Conservation (phyloP, 2,888 invertebrate species). For the Xanthia icteritia region DNA sequence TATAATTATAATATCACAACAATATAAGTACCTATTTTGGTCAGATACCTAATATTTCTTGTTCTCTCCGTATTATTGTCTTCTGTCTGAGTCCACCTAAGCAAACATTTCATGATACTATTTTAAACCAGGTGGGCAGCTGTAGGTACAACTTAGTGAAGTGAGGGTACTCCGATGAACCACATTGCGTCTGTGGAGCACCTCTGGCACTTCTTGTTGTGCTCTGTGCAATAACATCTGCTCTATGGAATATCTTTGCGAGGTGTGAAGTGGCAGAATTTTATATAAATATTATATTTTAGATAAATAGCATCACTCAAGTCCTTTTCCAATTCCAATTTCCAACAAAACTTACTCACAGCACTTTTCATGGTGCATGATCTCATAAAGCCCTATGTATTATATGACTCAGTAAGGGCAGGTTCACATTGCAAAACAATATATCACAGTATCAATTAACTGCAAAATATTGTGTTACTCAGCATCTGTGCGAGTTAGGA, state of each 20-base stretch:
- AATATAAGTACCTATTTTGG: not conserved
- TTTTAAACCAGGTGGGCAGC: not conserved
- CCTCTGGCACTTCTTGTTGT: not conserved
- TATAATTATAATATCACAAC: not conserved
- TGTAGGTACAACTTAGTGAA: not conserved
- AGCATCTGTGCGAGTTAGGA: constrained; percentile 36
- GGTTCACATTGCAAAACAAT: constrained; percentile 49
- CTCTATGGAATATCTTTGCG: not conserved
- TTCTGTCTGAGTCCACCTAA: not conserved
- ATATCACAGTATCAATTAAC: constrained; percentile 59
- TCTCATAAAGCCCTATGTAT: constrained; percentile 43
- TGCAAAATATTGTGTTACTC: constrained; percentile 50
- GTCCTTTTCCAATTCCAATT: not conserved
- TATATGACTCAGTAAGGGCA: constrained; percentile 38
- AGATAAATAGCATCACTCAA: too few relatives aligned
- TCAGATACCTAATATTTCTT: not conserved
- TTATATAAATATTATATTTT: too few relatives aligned
- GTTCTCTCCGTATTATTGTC: not conserved
- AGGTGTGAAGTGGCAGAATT: not conserved
- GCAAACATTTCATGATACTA: not conserved
- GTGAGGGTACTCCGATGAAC: not conserved
- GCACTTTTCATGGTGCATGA: constrained; percentile 33
- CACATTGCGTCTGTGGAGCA: not conserved
- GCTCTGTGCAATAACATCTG: not conserved
- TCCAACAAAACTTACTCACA: not conserved